Evolutionary conservation across 2,888 invertebrate species (phyloP), one percentile per base, ranked within the genome.

Genomic region (Acanthopleura granulata): DNA sequence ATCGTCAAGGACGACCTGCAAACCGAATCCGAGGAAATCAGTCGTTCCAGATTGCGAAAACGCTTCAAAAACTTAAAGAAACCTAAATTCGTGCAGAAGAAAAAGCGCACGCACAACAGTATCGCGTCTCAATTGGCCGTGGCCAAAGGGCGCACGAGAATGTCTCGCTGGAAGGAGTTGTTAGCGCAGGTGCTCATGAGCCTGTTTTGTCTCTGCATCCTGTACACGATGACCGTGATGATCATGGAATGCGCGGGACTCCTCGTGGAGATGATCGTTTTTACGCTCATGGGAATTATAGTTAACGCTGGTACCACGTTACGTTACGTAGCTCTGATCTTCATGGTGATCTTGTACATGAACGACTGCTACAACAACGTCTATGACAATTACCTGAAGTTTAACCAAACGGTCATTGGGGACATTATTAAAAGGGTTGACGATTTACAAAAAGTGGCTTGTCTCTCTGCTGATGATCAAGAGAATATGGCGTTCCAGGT

Each of bases 281-380:
- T 82, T 62, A 77, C 79, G 1, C 71, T 82, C n/a, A 76, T 82
- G 73, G 82, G 83, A 11, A 80, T 81, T 50, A 73, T 82, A 22
- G 76, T 83, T 22, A 83, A 82, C 66, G 81, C 80, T 3, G 71
- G 76, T 72, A 76, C 73, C 30, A 75, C 79, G 1, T 72, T 74
- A 30, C 73, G 76, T 49, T 82, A 83, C 70, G 51, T 80, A 14
- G 73, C 81, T 25, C 73, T 83, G 16, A 76, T 71, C n/a, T 78
- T 81, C 74, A 78, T 81, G 78, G 73, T 77, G 0, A 49, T 27
- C 82, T 66, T 83, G 27, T 83, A 83, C 76, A 72, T 72, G 57
- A 83, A 80, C 71, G 82, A 83, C 78, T 77, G 76, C 49, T 83
- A 81, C 75, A 81, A 82, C 76, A 83, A 83, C 72, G 83, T 83